Evolutionary conservation across 2,888 invertebrate genomes (phyloP).

Genomic region (Idaea straminata): DNA sequence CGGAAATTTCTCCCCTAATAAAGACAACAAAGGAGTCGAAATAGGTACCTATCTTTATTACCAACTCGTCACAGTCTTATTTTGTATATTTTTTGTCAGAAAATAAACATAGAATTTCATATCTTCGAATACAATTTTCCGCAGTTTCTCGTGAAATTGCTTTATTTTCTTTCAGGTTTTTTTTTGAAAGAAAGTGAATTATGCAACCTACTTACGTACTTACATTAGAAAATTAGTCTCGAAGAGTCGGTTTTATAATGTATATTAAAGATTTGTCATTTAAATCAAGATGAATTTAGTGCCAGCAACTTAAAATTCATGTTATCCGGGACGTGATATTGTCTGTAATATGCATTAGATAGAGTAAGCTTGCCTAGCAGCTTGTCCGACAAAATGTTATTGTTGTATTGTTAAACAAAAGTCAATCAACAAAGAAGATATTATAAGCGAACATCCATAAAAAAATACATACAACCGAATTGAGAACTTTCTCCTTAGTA

Average conservation of each 20-base stretch:
- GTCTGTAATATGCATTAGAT: no score
- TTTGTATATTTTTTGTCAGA: neutral
- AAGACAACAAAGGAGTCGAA: neutral
- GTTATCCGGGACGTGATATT: no score
- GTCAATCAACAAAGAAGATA: no score
- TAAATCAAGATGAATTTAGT: no score
- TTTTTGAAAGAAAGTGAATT: neutral
- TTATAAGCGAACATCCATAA: no score
- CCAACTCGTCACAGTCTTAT: neutral
- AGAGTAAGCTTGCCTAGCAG: no score
- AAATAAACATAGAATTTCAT: conserved; percentile 1
- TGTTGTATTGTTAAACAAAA: no score
- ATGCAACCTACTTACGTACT: neutral
- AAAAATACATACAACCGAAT: no score
- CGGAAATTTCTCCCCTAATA: neutral
- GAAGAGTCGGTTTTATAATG: neutral
- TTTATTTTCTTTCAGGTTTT: neutral
- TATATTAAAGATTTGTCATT: no score
- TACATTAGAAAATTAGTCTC: neutral
- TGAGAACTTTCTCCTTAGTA: no score
- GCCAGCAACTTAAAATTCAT: no score
- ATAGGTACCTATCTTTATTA: neutral
- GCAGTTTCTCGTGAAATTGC: neutral
- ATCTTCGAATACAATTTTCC: neutral
- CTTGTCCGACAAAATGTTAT: no score